Evolutionary conservation across 2,888 invertebrate species (phyloP).

Genomic region (Conistra vaccinii): DNA sequence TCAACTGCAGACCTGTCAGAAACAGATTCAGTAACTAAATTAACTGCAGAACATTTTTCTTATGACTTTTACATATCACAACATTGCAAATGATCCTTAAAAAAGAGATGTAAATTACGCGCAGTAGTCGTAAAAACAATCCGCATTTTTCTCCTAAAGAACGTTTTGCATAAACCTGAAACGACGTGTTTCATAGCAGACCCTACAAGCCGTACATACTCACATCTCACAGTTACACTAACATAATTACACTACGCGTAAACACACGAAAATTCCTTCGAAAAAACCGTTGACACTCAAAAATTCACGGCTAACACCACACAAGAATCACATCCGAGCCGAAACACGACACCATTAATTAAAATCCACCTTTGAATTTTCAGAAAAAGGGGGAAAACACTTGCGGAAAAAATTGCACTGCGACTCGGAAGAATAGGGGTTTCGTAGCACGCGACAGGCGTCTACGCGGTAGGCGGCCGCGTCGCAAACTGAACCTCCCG

Average conservation of each 20-base stretch:
- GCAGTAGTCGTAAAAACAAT: constrained; percentile 36
- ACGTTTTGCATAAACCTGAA: constrained; percentile 53
- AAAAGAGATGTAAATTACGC: constrained; percentile 6
- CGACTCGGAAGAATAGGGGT: constrained; percentile 46
- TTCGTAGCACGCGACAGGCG: constrained; percentile 78
- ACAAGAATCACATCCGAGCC: constrained; percentile 71
- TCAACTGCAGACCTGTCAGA: constrained; percentile 45
- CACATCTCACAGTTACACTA: constrained; percentile 66
- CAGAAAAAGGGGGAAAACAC: constrained; percentile 65
- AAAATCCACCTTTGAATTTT: constrained; percentile 77
- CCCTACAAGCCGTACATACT: constrained; percentile 55
- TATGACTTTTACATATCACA: background rate
- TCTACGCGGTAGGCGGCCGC: constrained; percentile 83
- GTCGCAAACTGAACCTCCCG: constrained; percentile 79
- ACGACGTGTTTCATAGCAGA: constrained; percentile 47
- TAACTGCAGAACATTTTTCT: background rate
- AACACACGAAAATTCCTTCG: constrained; percentile 64
- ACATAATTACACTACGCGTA: constrained; percentile 67
- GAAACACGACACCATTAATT: constrained; percentile 80
- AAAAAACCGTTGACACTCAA: constrained; percentile 67
- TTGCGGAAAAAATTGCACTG: constrained; percentile 62
- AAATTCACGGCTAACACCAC: constrained; percentile 65
- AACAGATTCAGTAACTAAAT: constrained; percentile 14
- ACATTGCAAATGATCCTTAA: constrained; percentile 4
- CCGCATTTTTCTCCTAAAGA: constrained; percentile 25